These are phyloP conservation scores for Parascotia fuliginaria DNA, from an alignment of 2,888 invertebrate species.

Conservation along the genomic window DNA sequence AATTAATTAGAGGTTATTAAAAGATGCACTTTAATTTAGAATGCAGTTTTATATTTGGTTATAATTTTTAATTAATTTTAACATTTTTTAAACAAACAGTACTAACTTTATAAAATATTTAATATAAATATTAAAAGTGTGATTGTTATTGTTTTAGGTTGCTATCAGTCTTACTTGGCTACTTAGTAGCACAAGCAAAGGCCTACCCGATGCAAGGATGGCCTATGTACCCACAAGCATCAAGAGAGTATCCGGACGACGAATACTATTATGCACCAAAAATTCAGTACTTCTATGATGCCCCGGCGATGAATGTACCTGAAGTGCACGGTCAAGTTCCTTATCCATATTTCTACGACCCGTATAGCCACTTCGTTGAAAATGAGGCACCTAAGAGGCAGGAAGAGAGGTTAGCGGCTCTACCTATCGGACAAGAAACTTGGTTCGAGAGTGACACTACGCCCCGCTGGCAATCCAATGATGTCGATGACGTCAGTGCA, in stretches of 20 bases:
- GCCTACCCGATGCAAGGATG: constrained; percentile 76
- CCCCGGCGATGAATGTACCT: constrained; percentile 66
- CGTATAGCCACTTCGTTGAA: constrained; percentile 79
- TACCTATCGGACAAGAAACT: constrained; percentile 89
- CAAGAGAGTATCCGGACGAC: constrained; percentile 83
- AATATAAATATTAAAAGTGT: constrained; percentile 4
- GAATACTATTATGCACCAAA: constrained; percentile 86
- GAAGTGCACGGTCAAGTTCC: constrained; percentile 75
- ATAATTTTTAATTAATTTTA: background rate
- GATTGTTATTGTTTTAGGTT: constrained; percentile 62
- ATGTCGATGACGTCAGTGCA: constrained; percentile 85
- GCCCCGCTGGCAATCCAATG: constrained; percentile 74
- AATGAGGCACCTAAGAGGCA: constrained; percentile 87
- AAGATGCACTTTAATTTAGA: background rate
- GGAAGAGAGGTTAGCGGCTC: constrained; percentile 86
- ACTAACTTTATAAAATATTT: no score
- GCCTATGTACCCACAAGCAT: constrained; percentile 81
- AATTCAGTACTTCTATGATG: constrained; percentile 78
- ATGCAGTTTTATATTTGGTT: background rate
- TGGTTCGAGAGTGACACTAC: constrained; percentile 86
- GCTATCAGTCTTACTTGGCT: constrained; percentile 74
- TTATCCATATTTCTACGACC: constrained; percentile 76
- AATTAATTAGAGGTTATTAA: background rate
- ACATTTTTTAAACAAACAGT: background rate
- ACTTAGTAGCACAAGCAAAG: constrained; percentile 77